Evolutionary conservation across 2,797 vertebrate genomes (phyloP).

Genomic region (Thaleichthys pacificus): DNA sequence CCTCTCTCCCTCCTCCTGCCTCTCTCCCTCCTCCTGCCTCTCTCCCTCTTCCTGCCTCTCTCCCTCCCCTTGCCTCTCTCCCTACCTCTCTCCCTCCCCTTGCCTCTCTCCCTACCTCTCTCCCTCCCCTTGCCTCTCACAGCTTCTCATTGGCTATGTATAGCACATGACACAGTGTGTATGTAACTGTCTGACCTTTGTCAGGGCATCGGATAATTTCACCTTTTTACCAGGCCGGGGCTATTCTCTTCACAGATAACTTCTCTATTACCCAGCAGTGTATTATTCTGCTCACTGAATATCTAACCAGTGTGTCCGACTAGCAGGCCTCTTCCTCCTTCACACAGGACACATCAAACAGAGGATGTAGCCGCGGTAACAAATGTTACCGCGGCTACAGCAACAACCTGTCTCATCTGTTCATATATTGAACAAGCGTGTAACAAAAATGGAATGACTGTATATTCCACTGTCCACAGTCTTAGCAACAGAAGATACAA

Average conservation of each 20-base stretch:
- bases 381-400: conserved; percentile 4
- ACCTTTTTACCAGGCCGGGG: conserved; percentile 38
- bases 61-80: no score
- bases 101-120: background rate
- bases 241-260: conserved; percentile 15
- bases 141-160: conserved; percentile 3
- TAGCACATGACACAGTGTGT: conserved; percentile 2
- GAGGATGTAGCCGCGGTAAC: no score
- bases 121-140: no score
- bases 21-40: background rate
- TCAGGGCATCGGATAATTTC: background rate
- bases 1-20: background rate
- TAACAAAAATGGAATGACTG: no score
- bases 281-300: conserved; percentile 19
- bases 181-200: background rate
- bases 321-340: conserved; percentile 19
- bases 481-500: conserved; percentile 11
- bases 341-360: conserved; percentile 25
- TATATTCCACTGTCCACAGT: conserved; percentile 21
- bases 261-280: conserved; percentile 13
- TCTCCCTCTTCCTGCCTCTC: background rate
- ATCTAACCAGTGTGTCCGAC: conserved; percentile 20
- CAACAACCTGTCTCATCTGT: background rate
- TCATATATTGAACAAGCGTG: no score
- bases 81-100: background rate